phyloP scores from a whole-genome alignment of 2,888 invertebrate genomes.

The Drosophila antonietae region DNA sequence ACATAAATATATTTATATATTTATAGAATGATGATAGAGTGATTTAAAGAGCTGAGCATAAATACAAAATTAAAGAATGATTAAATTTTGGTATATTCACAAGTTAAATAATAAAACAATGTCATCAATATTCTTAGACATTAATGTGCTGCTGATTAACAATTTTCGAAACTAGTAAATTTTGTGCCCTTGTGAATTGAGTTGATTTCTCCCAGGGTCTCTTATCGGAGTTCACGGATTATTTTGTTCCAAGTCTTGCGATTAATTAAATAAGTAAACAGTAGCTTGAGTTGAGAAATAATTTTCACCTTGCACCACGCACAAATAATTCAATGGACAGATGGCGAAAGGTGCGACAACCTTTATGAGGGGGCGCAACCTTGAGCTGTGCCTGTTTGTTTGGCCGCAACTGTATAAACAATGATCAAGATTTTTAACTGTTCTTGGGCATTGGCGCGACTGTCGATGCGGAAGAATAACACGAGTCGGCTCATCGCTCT shows the following conservation, averaged over 20 bases:
- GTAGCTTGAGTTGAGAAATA: background rate
- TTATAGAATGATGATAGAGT: slow-evolving; percentile 5
- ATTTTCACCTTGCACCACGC: slow-evolving; percentile 24
- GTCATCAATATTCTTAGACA: background rate
- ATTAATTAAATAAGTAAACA: slow-evolving; percentile 15
- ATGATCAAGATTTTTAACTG: slow-evolving; percentile 43
- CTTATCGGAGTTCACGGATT: slow-evolving; percentile 23
- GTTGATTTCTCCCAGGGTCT: slow-evolving; percentile 10
- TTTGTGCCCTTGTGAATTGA: slow-evolving; percentile 18
- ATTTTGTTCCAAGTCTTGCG: slow-evolving; percentile 6
- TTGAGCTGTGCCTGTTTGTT: slow-evolving; percentile 57
- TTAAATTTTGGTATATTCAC: background rate
- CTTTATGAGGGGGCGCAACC: slow-evolving; percentile 62
- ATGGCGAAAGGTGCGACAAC: slow-evolving; percentile 62
- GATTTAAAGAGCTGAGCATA: background rate
- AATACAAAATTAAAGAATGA: background rate
- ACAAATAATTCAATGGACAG: slow-evolving; percentile 24
- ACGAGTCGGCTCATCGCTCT: slow-evolving; percentile 38
- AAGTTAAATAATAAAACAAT: background rate
- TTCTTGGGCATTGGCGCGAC: slow-evolving; percentile 25
- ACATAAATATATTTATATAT: background rate
- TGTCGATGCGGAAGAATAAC: slow-evolving; percentile 70
- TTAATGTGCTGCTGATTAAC: slow-evolving; percentile 10
- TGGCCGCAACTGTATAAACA: slow-evolving; percentile 71
- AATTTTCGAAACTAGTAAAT: slow-evolving; percentile 9